A percentile compares a stretch with the other conserved stretches of the same genome.
phyloP scores from a whole-genome alignment of 2,113 vertebrate genomes.

The Okapia johnstoni region DNA sequence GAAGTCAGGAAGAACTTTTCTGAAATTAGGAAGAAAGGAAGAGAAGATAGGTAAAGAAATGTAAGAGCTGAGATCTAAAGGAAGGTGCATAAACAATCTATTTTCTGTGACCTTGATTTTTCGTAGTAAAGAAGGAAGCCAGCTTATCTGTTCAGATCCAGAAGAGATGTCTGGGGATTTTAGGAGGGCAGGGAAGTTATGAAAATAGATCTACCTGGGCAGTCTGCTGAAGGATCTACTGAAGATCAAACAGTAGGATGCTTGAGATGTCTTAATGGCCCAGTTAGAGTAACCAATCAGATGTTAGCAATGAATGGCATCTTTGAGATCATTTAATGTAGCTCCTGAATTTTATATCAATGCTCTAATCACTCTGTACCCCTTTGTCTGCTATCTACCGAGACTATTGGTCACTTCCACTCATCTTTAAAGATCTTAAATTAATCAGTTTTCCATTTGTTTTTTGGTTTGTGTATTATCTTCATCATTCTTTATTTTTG shows the following conservation, averaged over 20 bases:
- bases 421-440: neutral
- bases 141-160: neutral
- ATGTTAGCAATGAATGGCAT: neutral
- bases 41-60: neutral
- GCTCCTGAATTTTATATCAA: neutral
- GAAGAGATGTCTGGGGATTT: neutral
- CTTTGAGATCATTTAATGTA: neutral
- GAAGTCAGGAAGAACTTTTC: neutral
- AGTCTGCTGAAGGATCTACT: neutral
- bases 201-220: neutral
- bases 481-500: neutral
- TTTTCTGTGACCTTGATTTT: neutral
- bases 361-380: neutral
- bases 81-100: neutral
- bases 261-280: neutral
- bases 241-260: neutral
- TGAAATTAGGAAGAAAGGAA: neutral
- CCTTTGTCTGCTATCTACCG: neutral
- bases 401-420: neutral
- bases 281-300: neutral
- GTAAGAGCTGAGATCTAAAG: neutral
- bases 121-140: neutral
- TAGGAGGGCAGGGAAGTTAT: neutral
- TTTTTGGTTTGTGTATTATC: neutral
- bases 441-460: neutral